These are phyloP conservation scores for Laticauda laticaudata DNA, from an alignment of 2,113 vertebrate genomes.

Conservation along the genomic window DNA sequence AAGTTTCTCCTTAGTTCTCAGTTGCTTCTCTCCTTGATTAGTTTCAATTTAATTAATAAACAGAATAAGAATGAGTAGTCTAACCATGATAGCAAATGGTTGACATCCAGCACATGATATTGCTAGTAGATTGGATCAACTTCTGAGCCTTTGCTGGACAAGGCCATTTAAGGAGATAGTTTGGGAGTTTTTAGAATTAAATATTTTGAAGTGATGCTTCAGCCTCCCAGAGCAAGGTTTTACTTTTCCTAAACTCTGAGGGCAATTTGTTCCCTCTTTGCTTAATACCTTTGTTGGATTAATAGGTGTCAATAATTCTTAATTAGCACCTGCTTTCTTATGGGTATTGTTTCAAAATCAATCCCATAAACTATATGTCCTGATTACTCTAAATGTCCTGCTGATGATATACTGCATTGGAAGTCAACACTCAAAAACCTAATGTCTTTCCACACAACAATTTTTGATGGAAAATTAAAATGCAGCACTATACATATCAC, in stretches of 20 bases:
- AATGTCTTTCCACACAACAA: background rate
- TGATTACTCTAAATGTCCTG: background rate
- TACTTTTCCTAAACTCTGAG: background rate
- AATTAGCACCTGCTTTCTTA: background rate
- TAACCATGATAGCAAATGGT: background rate
- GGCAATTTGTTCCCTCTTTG: background rate
- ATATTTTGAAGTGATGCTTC: background rate
- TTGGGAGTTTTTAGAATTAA: background rate
- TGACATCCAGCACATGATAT: background rate
- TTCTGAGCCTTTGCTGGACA: background rate
- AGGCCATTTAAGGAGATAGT: background rate
- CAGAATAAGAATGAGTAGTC: background rate
- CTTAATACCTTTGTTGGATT: background rate
- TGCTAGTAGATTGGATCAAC: background rate
- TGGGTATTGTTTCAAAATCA: background rate
- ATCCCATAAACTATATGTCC: background rate
- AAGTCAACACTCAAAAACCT: background rate
- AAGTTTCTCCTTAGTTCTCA: background rate
- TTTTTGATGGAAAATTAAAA: background rate
- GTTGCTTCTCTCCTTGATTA: background rate
- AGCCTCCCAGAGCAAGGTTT: background rate
- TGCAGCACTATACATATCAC: background rate
- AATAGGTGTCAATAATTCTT: background rate
- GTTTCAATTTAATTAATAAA: background rate
- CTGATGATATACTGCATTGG: background rate